A percentile compares a stretch with the other conserved stretches of the same genome.
Conservation (phyloP, 2,888 invertebrate species). For the Plutella xylostella region DNA sequence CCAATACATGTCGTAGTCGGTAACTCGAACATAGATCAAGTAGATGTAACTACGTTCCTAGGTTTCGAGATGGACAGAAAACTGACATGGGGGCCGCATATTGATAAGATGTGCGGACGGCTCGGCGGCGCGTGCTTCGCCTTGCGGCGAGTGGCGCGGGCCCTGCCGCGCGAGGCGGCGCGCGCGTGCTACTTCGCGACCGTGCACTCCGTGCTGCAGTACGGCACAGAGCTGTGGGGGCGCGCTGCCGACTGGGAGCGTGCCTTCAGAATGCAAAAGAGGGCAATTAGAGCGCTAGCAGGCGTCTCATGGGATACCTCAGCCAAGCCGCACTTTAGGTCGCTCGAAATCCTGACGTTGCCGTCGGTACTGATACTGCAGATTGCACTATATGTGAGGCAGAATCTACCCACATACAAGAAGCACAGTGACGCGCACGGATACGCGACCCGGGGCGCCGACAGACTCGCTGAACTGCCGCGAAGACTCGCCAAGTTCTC, state of each 20-base stretch:
- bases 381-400: background rate
- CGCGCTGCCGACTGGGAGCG: constrained; percentile 10
- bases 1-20: too few species aligned
- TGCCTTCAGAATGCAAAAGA: constrained; percentile 10
- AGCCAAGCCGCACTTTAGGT: background rate
- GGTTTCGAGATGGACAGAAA: constrained; percentile 8
- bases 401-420: background rate
- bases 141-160: constrained; percentile 1
- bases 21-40: background rate
- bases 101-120: constrained; percentile 5
- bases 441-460: background rate
- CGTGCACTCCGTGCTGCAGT: constrained; percentile 9
- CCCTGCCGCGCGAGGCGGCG: background rate
- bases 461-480: too few species aligned
- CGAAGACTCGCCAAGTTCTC: too few species aligned
- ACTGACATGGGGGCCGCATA: constrained; percentile 6
- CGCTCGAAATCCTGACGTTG: background rate
- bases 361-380: background rate
- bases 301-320: background rate
- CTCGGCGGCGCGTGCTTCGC: constrained; percentile 9
- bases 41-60: constrained; percentile 1
- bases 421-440: background rate
- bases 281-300: background rate
- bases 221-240: constrained; percentile 9
- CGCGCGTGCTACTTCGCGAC: constrained; percentile 12